Evolutionary conservation across 2,113 vertebrate species (phyloP).

Genomic region (Miniopterus natalensis): DNA sequence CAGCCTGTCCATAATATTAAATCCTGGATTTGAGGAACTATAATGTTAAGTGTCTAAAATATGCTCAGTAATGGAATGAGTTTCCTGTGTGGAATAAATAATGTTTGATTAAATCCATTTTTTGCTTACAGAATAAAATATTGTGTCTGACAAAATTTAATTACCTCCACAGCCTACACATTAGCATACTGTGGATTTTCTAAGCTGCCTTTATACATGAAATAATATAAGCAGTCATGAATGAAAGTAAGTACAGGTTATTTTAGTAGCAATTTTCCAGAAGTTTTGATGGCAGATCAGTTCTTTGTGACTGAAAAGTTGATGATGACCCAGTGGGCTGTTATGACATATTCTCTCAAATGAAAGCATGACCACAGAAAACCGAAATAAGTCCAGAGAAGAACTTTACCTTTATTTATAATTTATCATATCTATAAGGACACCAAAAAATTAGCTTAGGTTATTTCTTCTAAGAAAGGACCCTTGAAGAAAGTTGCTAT

Average conservation of each 20-base stretch:
- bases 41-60: conserved; percentile 62
- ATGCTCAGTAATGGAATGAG: conserved; percentile 26
- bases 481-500: not conserved
- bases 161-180: conserved; percentile 55
- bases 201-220: conserved; percentile 49
- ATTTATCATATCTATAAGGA: not conserved
- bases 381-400: not conserved
- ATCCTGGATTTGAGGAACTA: conserved; percentile 23
- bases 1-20: conserved; percentile 32
- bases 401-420: not conserved
- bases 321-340: not conserved
- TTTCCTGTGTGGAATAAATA: conserved; percentile 69
- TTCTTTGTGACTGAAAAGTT: not conserved
- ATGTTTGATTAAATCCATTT: conserved; percentile 69
- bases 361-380: not conserved
- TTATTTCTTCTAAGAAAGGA: conserved; percentile 10
- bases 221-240: conserved; percentile 56
- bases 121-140: conserved; percentile 73
- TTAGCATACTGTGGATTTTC: conserved; percentile 71
- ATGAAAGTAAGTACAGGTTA: conserved; percentile 36
- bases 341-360: not conserved
- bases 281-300: conserved; percentile 38
- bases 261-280: conserved; percentile 38
- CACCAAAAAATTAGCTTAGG: not conserved
- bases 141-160: conserved; percentile 68